phyloP scores from a whole-genome alignment of 2,113 vertebrate species.

The Cololabis saira region DNA sequence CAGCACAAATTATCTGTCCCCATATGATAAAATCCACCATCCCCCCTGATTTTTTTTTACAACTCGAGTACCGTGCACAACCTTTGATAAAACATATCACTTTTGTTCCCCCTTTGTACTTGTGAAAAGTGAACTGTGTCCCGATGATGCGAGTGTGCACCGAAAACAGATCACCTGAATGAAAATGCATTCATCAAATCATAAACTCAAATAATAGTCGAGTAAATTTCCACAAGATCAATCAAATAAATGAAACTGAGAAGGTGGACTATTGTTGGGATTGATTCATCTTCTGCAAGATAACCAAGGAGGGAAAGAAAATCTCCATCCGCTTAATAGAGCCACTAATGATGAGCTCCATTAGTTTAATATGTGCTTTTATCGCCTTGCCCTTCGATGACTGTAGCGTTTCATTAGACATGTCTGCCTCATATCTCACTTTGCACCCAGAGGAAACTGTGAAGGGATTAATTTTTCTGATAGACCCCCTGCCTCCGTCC shows the following conservation, averaged over 20 bases:
- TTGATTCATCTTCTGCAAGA: conserved; percentile 57
- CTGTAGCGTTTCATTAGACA: conserved; percentile 77
- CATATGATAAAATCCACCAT: too few relatives aligned
- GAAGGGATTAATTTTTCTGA: conserved; percentile 82
- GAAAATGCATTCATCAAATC: too few relatives aligned
- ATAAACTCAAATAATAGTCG: not conserved
- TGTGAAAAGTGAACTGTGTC: too few relatives aligned
- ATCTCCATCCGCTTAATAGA: conserved; percentile 65
- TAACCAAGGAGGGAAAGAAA: conserved; percentile 57
- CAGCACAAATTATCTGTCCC: too few relatives aligned
- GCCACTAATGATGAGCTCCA: conserved; percentile 75
- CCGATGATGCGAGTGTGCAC: too few relatives aligned
- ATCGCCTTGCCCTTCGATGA: conserved; percentile 76
- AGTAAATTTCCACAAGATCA: not conserved
- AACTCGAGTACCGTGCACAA: too few relatives aligned
- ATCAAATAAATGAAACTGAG: not conserved
- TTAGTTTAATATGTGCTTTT: conserved; percentile 77
- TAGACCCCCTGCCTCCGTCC: conserved; percentile 69
- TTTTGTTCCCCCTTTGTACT: too few relatives aligned
- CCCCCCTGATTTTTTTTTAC: too few relatives aligned
- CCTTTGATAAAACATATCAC: too few relatives aligned
- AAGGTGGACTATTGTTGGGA: conserved; percentile 36
- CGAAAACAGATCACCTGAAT: too few relatives aligned
- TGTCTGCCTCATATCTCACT: conserved; percentile 80
- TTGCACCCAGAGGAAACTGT: conserved; percentile 78